phyloP scores from a whole-genome alignment of 1,140 invertebrate genomes.

The Himalopsyche phryganea region DNA sequence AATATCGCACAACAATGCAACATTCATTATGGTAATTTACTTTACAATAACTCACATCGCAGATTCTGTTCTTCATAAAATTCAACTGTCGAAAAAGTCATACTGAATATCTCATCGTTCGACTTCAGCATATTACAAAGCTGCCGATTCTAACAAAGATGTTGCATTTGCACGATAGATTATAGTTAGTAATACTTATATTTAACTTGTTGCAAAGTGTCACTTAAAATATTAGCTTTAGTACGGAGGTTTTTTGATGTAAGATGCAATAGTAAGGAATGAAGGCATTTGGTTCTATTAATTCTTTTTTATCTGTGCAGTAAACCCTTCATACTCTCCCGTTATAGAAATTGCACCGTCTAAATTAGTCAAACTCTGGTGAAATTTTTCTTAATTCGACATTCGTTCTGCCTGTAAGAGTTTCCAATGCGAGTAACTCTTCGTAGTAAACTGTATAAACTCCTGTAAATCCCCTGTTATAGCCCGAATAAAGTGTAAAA shows the following conservation, averaged over 20 bases:
- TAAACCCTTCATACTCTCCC: background rate
- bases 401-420: background rate
- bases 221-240: conserved; percentile 3
- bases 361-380: background rate
- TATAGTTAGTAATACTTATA: background rate
- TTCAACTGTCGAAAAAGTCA: background rate
- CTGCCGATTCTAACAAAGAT: background rate
- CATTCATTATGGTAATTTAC: too few relatives aligned
- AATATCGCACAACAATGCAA: too few relatives aligned
- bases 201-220: conserved; percentile 1
- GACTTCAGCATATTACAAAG: background rate
- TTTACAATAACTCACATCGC: background rate
- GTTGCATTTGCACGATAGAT: conserved; percentile 1
- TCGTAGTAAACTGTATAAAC: background rate
- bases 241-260: background rate
- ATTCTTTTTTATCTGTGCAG: conserved; percentile 1
- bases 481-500: too few relatives aligned
- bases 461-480: conserved; percentile 1
- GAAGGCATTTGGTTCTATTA: background rate
- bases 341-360: too few relatives aligned
- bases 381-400: background rate
- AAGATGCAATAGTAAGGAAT: background rate
- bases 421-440: background rate
- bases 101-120: conserved; percentile 1
- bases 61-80: background rate